phyloP scores from a whole-genome alignment of 2,888 invertebrate genomes.

The Chrysina gloriosa region DNA sequence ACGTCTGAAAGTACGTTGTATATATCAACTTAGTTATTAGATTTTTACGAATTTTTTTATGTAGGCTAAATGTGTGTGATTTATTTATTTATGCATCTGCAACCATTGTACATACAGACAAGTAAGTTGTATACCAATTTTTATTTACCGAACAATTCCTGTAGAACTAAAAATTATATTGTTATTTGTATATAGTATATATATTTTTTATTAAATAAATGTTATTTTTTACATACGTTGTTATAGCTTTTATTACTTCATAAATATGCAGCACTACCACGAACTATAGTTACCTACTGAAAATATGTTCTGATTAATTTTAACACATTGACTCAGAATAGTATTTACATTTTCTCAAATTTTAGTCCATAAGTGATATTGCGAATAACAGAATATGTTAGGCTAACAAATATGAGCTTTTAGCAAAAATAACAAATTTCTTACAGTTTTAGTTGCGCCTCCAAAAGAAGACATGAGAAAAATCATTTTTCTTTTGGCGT shows the following conservation, averaged over 20 bases:
- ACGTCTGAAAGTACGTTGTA: not conserved
- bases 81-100: slow-evolving; percentile 37
- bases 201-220: slow-evolving; percentile 42
- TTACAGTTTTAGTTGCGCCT: too few species aligned
- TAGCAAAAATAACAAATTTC: too few species aligned
- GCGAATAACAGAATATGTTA: too few species aligned
- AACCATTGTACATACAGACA: slow-evolving; percentile 33
- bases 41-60: slow-evolving; percentile 31
- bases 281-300: too few species aligned
- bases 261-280: too few species aligned
- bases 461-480: too few species aligned
- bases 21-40: slow-evolving; percentile 21
- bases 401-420: too few species aligned
- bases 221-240: slow-evolving; percentile 36
- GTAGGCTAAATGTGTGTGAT: slow-evolving; percentile 36
- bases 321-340: too few species aligned
- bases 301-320: too few species aligned
- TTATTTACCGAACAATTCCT: slow-evolving; percentile 39
- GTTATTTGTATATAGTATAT: slow-evolving; percentile 43
- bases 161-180: slow-evolving; percentile 35
- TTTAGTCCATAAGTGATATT: too few species aligned
- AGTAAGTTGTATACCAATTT: slow-evolving; percentile 32
- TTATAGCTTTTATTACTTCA: not conserved
- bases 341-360: too few species aligned
- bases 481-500: too few species aligned